Conservation (phyloP, 2,113 vertebrate species). For the Pandion haliaetus region DNA sequence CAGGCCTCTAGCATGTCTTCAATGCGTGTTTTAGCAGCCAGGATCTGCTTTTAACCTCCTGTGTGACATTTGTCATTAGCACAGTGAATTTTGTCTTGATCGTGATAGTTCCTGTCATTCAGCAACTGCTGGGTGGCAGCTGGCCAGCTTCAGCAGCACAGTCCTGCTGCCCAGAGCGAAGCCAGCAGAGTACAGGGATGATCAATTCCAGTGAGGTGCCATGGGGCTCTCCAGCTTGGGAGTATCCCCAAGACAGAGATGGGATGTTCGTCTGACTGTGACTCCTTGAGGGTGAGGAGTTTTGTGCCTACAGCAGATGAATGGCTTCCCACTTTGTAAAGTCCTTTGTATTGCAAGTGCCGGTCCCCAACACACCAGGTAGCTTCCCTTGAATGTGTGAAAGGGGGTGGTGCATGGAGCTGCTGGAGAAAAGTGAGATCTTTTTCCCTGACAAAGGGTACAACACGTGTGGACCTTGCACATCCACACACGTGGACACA, state of each 20-base stretch:
- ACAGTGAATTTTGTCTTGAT: neutral
- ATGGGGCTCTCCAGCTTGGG: neutral
- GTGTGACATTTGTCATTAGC: neutral
- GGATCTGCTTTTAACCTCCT: neutral
- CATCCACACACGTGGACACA: fast-evolving
- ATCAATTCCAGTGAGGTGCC: neutral
- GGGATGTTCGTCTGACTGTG: neutral
- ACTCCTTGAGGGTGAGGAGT: neutral
- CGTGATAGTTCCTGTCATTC: neutral
- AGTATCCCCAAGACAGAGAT: neutral
- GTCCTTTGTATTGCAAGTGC: fast-evolving
- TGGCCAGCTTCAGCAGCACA: neutral
- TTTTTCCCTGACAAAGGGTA: neutral
- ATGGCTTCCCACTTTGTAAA: neutral
- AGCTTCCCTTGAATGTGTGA: neutral
- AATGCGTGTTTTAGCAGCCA: neutral
- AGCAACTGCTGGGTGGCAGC: neutral
- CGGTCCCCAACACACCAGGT: fast-evolving
- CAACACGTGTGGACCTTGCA: fast-evolving
- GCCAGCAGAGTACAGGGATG: neutral
- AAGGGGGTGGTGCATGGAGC: neutral
- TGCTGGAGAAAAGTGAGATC: neutral
- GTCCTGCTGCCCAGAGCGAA: neutral
- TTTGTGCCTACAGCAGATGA: neutral
- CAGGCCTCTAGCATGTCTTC: neutral